Evolutionary conservation across 1,140 invertebrate species (phyloP), one percentile per base, ranked within the genome.

Genomic region (Physella acuta): DNA sequence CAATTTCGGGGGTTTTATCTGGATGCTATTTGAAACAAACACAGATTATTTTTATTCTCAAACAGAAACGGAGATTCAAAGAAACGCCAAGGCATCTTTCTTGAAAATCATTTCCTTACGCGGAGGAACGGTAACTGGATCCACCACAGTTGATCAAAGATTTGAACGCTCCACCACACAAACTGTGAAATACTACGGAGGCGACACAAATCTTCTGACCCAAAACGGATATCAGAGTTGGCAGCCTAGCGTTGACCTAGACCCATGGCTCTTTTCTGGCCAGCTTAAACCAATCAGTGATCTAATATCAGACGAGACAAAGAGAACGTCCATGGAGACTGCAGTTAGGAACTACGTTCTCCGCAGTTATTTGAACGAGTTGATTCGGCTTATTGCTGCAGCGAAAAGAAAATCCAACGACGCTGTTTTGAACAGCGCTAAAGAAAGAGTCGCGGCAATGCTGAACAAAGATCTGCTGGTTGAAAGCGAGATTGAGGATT

Each of bases 61-160:
- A 16, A 52, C 53, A 30, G 66, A 62, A 1, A 37, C 36, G 4
- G 37, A 68, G 26, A 66, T 71, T 8, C 51, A 71, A 49, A 28
- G 28, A 5, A 51, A 71, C 24, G 73, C 73, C 20, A 53, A 69
- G 20, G 73, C 65, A 2, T 68, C 73, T 2, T 74, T 74, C 33
- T 31, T 74, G 44, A 74, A 62, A 8, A 28, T 71, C 28, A 17
- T 74, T 14, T 59, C 49, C 17, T 60, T 30, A 34, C 24, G 55
- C n/a, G 73, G 73, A 0, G 65, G 64, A 5, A 17, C 30, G n/a
- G 34, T 44, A 14, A 28, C 62, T 5, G 56, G 30, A 3, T 61
- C 36, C 28, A 64, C 31, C 3, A 61, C 16, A 5, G 70, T 71
- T 2, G 70, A 71, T 26, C 11, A 44, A 4, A 56, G 16, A 16